Evolutionary conservation across 2,797 vertebrate species (phyloP), one percentile per base, ranked within the genome.

Genomic region (Champsocephalus gunnari): DNA sequence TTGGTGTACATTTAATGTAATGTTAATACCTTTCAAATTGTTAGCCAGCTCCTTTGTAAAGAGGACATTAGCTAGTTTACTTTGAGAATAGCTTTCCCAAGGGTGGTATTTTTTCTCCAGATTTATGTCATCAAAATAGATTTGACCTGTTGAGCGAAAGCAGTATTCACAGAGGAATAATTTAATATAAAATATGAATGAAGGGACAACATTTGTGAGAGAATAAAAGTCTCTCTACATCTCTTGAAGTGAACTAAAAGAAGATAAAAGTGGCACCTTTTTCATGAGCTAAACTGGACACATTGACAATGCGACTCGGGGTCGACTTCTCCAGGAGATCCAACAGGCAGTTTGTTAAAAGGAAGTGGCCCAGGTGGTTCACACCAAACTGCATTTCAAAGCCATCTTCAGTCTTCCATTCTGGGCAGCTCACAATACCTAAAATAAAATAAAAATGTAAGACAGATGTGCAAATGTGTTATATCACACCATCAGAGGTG

Each of bases 371-470:
- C 75, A 93, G 75, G 75, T 93, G 90, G 78, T 93, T 93, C 38
- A 92, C 90, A 11, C 89, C 90, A 60, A 93, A 89, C 87, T 92
- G 92, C 92, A 92, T 91, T 83, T 93, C 90, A 79, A 92, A 94
- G 44, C 92, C 89, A n/a, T 94, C 93, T 66, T 90, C 83, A 24
- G 89, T 92, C 75, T 91, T 71, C 88, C 90, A 92, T 71, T 92
- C 88, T 49, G 90, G 90, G 70, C 90, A 93, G 61, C 66, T 66
- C 92, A 93, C 91, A 57, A 94, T 24, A 56, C 89, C 91, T 92
- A 32, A 41, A 80, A 61, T 5, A 45, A 55, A 54, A 28, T n/a
- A 32, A n/a, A 48, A 48, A 48, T 44, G 4, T 10, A 53, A n/a
- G 12, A 66, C 55, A 61, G 19, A 24, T 13, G 43, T 3, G 47